Conservation (phyloP, 2,797 vertebrate genomes). For the Enoplosus armatus region DNA sequence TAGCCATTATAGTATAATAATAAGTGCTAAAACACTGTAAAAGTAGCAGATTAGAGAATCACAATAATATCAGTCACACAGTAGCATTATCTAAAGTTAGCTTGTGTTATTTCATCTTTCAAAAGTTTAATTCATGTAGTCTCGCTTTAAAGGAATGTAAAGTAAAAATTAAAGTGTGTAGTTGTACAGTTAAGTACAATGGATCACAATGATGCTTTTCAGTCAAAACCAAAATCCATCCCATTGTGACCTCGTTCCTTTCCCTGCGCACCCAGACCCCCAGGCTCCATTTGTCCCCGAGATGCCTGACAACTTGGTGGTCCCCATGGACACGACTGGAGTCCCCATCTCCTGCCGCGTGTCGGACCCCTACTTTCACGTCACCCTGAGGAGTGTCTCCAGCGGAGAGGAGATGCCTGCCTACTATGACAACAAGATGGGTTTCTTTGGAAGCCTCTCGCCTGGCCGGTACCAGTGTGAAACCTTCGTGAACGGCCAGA, state of each 20-base stretch:
- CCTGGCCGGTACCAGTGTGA: constrained; percentile 90
- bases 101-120: not conserved
- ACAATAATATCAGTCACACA: not conserved
- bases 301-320: constrained; percentile 78
- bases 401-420: constrained; percentile 74
- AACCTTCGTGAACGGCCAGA: constrained; percentile 80
- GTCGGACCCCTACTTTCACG: constrained; percentile 86
- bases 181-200: no score
- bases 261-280: constrained; percentile 84
- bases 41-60: not conserved
- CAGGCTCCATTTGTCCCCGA: constrained; percentile 88
- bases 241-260: constrained; percentile 1
- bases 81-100: not conserved
- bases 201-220: not conserved
- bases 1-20: not conserved
- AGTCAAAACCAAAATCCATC: not conserved
- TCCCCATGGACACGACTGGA: constrained; percentile 73
- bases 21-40: not conserved
- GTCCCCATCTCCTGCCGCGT: constrained; percentile 90
- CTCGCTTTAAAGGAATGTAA: not conserved
- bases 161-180: not conserved
- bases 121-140: not conserved
- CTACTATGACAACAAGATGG: constrained; percentile 88
- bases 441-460: constrained; percentile 87
- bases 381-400: constrained; percentile 84